Conservation (phyloP, 2,888 invertebrate genomes). For the Epinotia demarniana region DNA sequence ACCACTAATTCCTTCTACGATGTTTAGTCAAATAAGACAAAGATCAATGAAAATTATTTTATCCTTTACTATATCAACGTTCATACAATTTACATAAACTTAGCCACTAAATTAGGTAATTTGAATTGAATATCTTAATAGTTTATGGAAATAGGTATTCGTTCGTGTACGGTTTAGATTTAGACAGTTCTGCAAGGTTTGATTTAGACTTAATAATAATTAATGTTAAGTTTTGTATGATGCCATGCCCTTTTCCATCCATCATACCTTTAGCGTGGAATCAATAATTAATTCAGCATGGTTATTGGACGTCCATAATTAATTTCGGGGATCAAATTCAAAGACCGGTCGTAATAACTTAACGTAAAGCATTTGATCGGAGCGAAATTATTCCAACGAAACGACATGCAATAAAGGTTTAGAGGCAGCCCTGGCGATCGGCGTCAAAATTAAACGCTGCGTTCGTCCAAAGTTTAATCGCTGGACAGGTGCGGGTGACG, state of each 20-base stretch:
- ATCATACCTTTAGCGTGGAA: not conserved
- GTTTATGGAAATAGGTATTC: not conserved
- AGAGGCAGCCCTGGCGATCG: constrained; percentile 55
- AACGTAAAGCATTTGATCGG: constrained; percentile 35
- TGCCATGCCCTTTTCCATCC: not conserved
- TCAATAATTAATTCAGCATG: constrained; percentile 16
- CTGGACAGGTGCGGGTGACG: constrained; percentile 73
- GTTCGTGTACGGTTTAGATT: too few relatives aligned
- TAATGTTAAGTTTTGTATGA: not conserved
- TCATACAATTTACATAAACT: too few relatives aligned
- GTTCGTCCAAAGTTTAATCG: constrained; percentile 71
- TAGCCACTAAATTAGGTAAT: too few relatives aligned
- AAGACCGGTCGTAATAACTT: constrained; percentile 32
- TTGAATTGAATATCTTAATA: not conserved
- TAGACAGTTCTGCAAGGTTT: not conserved
- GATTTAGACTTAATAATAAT: not conserved
- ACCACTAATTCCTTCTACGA: not conserved
- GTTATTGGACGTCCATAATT: constrained; percentile 30
- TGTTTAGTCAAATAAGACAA: not conserved
- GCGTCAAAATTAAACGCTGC: constrained; percentile 63
- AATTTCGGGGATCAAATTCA: constrained; percentile 38
- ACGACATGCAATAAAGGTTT: constrained; percentile 41
- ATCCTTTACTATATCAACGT: too few relatives aligned
- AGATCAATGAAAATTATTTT: not conserved
- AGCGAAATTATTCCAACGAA: constrained; percentile 31